A percentile compares a stretch with the other conserved stretches of the same genome.
phyloP scores from a whole-genome alignment of 2,797 vertebrate species.

The Microctenopoma steveboyesi region DNA sequence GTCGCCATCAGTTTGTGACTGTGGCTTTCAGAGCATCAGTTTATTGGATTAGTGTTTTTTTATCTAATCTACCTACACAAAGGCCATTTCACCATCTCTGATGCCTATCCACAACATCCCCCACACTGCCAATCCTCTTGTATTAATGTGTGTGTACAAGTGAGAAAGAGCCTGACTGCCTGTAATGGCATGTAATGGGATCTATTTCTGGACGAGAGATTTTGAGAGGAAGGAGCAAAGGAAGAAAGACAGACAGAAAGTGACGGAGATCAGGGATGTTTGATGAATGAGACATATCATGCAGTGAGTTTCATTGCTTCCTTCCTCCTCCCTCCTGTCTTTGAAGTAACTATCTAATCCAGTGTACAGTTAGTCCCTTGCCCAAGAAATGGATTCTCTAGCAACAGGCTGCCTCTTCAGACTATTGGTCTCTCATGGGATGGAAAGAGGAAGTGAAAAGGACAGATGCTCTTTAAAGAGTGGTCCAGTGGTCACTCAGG shows the following conservation, averaged over 20 bases:
- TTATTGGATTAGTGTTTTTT: conserved; percentile 78
- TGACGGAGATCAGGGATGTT: conserved; percentile 23
- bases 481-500: conserved; percentile 63
- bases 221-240: conserved; percentile 53
- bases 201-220: conserved; percentile 64
- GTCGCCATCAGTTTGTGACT: conserved; percentile 65
- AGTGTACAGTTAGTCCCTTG: conserved; percentile 17
- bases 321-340: conserved; percentile 12
- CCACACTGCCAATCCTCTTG: conserved; percentile 26
- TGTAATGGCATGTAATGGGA: conserved; percentile 66
- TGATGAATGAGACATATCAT: conserved; percentile 56
- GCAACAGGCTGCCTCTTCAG: conserved; percentile 49
- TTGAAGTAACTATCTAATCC: conserved; percentile 44
- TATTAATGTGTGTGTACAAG: conserved; percentile 52
- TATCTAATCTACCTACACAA: conserved; percentile 77
- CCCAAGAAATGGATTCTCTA: conserved; percentile 34
- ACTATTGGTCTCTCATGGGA: conserved; percentile 60
- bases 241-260: conserved; percentile 29
- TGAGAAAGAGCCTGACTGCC: conserved; percentile 48
- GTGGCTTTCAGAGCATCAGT: conserved; percentile 75
- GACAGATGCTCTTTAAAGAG: conserved; percentile 75
- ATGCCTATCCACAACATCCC: conserved; percentile 38
- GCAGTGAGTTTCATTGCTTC: conserved; percentile 38
- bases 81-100: conserved; percentile 58
- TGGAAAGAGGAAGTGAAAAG: conserved; percentile 57